These are phyloP conservation scores for Oncorhynchus clarkii DNA, from an alignment of 2,113 vertebrate genomes.

Conservation along the genomic window DNA sequence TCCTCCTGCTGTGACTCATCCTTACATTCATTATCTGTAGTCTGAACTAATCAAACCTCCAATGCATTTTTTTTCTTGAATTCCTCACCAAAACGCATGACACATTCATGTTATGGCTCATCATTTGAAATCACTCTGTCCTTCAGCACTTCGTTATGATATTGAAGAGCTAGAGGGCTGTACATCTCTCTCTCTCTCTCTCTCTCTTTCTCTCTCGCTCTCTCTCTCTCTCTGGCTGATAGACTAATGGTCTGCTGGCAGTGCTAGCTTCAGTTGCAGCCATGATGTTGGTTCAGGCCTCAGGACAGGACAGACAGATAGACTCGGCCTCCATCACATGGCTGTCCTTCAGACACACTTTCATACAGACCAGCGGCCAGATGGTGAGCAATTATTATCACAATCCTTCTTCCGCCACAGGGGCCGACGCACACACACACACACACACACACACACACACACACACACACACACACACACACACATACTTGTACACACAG, in stretches of 20 bases:
- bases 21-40: no score
- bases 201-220: not conserved
- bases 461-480: not conserved
- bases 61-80: not conserved
- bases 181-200: no score
- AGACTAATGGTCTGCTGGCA: not conserved
- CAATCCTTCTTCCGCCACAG: constrained; percentile 54
- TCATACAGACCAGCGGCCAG: constrained; percentile 65
- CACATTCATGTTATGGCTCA: not conserved
- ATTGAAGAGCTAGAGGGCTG: not conserved
- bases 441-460: not conserved
- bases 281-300: not conserved
- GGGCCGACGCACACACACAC: constrained; percentile 36
- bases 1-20: not conserved
- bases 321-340: constrained; percentile 27
- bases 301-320: not conserved
- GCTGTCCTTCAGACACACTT: constrained; percentile 58
- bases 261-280: not conserved
- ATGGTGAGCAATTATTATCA: constrained; percentile 66
- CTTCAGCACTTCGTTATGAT: not conserved
- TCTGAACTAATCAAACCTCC: no score
- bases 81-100: not conserved
- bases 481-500: not conserved
- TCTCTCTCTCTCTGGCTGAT: not conserved
- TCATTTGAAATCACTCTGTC: not conserved